Evolutionary conservation across 2,888 invertebrate genomes (phyloP), one percentile per base, ranked within the genome.

Genomic region (Cantharis lateralis): DNA sequence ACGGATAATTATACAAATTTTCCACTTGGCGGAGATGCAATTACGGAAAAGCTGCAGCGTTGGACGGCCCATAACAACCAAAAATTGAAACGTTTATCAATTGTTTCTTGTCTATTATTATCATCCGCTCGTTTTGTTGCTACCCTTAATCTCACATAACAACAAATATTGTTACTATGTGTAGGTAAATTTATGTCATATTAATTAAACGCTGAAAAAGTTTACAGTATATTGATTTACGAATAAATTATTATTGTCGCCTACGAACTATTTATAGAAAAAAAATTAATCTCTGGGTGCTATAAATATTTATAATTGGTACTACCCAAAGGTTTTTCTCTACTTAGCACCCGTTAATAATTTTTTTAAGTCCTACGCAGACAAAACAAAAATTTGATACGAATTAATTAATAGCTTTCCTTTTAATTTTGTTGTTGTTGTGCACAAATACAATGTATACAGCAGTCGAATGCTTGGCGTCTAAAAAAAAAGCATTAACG

Each of bases 121-220:
- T 48, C n/a, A 48, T n/a, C 7, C n/a, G 7, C 7, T n/a, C n/a
- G 1, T n/a, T 48, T 48, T n/a, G 48, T 48, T 48, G 3, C 62
- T 24, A 20, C 63, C 66, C 72, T 61, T 16, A 16, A 32, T 28
- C 70, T n/a, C 15, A 64, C 74, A 26, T 74, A 74, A 66, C 74
- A 70, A 74, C 74, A 68, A 26, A 26, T 28, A 24, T 15, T 2
- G n/a, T n/a, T n/a, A 13, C n/a, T 48, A 48, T 2, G 7, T 48
- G 3, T 20, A 24, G 9, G 9, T 48, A 48, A n/a, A 7, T 48
- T 48, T 48, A n/a, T 48, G 48, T 48, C 48, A 48, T n/a, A 48
- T n/a, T 48, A 48, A 48, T 48, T 48, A 48, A 48, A 48, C 7
- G n/a, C 9, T 48, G 48, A n/a, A 48, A 48, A 48, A 48, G 9